A percentile compares a stretch with the other conserved stretches of the same genome.
Evolutionary conservation across 2,113 vertebrate species (phyloP).

Genomic region (Megalops atlanticus): DNA sequence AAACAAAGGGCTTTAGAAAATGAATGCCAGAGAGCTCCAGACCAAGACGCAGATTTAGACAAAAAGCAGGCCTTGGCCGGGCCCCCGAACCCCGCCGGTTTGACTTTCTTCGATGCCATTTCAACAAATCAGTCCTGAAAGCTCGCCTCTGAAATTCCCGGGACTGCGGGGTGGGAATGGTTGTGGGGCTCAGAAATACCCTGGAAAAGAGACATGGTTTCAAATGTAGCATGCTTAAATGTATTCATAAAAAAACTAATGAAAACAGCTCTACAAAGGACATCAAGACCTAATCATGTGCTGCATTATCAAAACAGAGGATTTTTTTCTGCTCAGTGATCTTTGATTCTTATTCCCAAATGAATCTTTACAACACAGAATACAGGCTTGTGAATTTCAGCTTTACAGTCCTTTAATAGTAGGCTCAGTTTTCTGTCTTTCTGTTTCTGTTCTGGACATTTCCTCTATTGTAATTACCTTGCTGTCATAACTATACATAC

Average conservation of each 20-base stretch:
- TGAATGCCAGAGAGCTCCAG: constrained; percentile 25
- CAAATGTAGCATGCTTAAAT: too few relatives aligned
- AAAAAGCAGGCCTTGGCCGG: constrained; percentile 24
- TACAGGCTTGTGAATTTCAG: background rate
- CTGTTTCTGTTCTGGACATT: constrained; percentile 39
- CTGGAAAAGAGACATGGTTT: too few relatives aligned
- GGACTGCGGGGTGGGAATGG: background rate
- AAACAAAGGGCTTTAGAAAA: constrained; percentile 36
- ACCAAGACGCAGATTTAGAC: background rate
- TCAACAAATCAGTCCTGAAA: background rate
- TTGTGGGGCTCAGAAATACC: background rate
- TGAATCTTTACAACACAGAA: background rate
- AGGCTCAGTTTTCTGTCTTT: background rate
- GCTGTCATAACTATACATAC: constrained; percentile 51
- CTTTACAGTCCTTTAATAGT: background rate
- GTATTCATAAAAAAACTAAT: too few relatives aligned
- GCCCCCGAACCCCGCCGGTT: background rate
- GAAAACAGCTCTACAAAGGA: background rate
- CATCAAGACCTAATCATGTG: background rate
- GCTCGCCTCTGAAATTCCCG: background rate
- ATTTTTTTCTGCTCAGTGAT: background rate
- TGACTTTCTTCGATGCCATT: background rate
- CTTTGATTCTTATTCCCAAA: background rate
- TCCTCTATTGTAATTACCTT: constrained; percentile 47
- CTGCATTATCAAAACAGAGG: background rate